Evolutionary conservation across 2,888 invertebrate genomes (phyloP), one percentile per base, ranked within the genome.

Genomic region (Drosophila meridionalis): DNA sequence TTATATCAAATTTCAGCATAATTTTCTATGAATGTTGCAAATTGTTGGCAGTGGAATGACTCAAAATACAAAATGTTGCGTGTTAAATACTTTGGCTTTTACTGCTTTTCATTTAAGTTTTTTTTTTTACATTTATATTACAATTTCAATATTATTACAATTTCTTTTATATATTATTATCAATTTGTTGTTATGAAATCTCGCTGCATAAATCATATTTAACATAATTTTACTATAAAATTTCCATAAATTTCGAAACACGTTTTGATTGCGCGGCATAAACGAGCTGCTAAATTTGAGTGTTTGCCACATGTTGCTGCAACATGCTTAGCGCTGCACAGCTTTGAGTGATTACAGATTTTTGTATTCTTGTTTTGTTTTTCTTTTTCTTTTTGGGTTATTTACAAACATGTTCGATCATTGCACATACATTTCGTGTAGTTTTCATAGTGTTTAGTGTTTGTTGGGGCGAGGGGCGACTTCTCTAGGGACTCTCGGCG

Each of bases 361-460:
- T 53, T 26, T 4, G 7, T 38, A 12, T 36, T 36, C 3, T 36
- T 20, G 20, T 36, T 11, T 26, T 9, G 28, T 28, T 32, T 34
- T 34, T 7, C 2, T 38, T 8, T 5, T 36, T 14, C 12, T 40
- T 9, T n/a, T 56, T 42, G 30, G 53, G 34, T 87, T 85, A 85
- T 85, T 87, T 85, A 85, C 85, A 85, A 74, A 87, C 60, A 63
- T 68, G 60, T 73, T 71, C 69, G 71, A 78, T 68, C 87, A 85
- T 85, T 85, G 85, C 85, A 85, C 85, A 87, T 89, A 87, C 67
- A 82, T 89, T 87, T 80, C 80, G 40, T 43, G n/a, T 57, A 66
- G 56, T 45, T 60, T 28, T 36, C 28, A 47, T 55, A 32, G 9
- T 14, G 26, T 20, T 8, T 34, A 26, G 42, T 26, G 34, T 11